Evolutionary conservation across 2,113 vertebrate species (phyloP).

Genomic region (Chauna torquata): DNA sequence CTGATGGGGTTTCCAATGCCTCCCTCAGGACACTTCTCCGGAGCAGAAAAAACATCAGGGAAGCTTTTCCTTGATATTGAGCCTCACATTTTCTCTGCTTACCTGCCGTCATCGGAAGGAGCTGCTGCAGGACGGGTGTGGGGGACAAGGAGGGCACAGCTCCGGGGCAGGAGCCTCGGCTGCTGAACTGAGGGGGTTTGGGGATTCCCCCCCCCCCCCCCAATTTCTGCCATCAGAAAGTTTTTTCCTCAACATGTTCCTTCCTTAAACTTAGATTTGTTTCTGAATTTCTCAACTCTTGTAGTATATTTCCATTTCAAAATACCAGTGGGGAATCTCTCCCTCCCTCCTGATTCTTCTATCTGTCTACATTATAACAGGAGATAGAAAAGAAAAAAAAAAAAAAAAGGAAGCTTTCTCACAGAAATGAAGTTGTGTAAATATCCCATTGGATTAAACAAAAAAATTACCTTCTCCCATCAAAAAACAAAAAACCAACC

Average conservation of each 20-base stretch:
- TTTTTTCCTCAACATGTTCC: background rate
- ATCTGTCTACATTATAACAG: background rate
- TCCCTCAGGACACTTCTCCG: no score
- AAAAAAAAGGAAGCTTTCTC: background rate
- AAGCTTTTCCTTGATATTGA: no score
- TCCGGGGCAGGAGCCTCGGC: no score
- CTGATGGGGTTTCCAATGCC: no score
- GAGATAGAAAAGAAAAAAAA: background rate
- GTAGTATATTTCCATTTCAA: background rate
- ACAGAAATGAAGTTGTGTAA: background rate
- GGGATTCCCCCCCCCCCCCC: background rate
- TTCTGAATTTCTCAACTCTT: background rate
- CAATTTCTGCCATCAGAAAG: background rate
- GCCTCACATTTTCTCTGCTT: no score
- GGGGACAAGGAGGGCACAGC: no score
- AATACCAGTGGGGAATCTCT: background rate
- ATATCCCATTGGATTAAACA: background rate
- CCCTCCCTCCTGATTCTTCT: background rate
- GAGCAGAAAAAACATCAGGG: no score
- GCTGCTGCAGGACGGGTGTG: no score
- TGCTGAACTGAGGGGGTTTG: no score
- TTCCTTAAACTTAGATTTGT: background rate
- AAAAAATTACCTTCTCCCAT: background rate
- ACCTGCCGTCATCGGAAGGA: no score
- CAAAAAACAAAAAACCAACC: background rate